Conservation (phyloP, 2,888 invertebrate species). For the Lissocephala sabroskyi region DNA sequence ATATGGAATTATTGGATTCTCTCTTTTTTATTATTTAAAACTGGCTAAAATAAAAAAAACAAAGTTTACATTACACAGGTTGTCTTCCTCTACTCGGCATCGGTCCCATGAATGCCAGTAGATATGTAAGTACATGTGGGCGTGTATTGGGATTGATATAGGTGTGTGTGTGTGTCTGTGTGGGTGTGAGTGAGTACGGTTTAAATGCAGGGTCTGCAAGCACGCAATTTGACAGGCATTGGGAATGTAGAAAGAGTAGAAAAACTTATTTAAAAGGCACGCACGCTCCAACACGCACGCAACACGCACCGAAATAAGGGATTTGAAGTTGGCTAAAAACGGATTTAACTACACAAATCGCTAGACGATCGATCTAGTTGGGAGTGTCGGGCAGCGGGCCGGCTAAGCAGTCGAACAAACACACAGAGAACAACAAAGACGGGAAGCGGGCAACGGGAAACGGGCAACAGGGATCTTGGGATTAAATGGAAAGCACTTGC, state of each 20-base stretch:
- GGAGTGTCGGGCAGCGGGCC: conserved; percentile 5
- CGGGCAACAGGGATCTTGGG: too few species aligned
- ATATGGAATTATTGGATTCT: conserved; percentile 8
- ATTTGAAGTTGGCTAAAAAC: conserved; percentile 56
- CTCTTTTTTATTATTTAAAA: conserved; percentile 29
- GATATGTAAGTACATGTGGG: background rate
- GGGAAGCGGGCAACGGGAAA: conserved; percentile 21
- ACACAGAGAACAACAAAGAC: conserved; percentile 21
- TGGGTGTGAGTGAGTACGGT: conserved; percentile 11
- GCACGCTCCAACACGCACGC: background rate
- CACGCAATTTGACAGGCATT: conserved; percentile 35
- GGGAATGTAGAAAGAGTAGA: conserved; percentile 33
- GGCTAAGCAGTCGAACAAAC: conserved; percentile 31
- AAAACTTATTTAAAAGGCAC: background rate
- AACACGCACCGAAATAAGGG: conserved; percentile 11
- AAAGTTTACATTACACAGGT: conserved; percentile 35
- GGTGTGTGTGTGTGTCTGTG: conserved; percentile 1
- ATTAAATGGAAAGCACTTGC: too few species aligned
- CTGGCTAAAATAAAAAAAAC: conserved; percentile 50
- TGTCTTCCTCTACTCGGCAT: background rate
- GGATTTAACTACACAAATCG: conserved; percentile 45
- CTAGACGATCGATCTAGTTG: conserved; percentile 3
- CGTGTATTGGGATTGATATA: conserved; percentile 5
- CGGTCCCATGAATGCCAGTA: background rate
- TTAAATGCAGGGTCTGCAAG: conserved; percentile 26